A percentile compares a stretch with the other conserved stretches of the same genome.
These are phyloP conservation scores for Eurystomus glaucurus DNA, from an alignment of 2,797 vertebrate genomes.

Conservation along the genomic window DNA sequence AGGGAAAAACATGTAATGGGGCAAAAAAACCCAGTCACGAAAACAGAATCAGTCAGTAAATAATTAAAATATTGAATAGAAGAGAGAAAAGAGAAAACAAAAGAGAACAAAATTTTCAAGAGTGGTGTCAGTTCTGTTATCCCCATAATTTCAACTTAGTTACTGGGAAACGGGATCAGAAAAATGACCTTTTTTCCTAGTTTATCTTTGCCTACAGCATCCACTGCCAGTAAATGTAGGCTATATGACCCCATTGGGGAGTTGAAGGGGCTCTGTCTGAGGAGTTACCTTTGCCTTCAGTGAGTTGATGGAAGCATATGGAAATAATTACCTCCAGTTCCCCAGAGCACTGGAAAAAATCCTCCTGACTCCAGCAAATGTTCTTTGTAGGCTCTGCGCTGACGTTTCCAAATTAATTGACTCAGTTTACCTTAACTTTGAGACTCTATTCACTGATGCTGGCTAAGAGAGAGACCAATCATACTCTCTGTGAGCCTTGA, in stretches of 20 bases:
- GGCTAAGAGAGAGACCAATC: neutral
- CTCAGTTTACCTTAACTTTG: neutral
- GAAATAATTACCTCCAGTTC: neutral
- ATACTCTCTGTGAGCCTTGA: neutral
- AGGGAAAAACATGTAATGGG: neutral
- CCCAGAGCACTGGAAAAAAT: neutral
- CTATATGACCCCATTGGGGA: neutral
- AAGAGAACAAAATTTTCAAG: neutral
- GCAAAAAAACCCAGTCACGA: rapidly evolving
- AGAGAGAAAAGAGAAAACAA: neutral
- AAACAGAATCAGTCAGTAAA: neutral
- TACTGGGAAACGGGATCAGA: neutral
- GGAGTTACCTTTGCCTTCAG: neutral
- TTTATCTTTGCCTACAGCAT: neutral
- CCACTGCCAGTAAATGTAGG: neutral
- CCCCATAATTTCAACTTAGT: neutral
- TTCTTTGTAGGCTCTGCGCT: neutral
- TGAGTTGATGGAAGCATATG: neutral
- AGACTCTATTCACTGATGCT: neutral
- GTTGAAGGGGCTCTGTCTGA: neutral
- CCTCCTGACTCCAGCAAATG: neutral
- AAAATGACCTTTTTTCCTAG: neutral
- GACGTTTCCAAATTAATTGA: neutral
- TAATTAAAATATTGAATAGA: neutral
- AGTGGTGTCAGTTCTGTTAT: neutral